A percentile compares a stretch with the other conserved stretches of the same genome.
Evolutionary conservation across 2,113 vertebrate genomes (phyloP).

Genomic region (Callipepla squamata): DNA sequence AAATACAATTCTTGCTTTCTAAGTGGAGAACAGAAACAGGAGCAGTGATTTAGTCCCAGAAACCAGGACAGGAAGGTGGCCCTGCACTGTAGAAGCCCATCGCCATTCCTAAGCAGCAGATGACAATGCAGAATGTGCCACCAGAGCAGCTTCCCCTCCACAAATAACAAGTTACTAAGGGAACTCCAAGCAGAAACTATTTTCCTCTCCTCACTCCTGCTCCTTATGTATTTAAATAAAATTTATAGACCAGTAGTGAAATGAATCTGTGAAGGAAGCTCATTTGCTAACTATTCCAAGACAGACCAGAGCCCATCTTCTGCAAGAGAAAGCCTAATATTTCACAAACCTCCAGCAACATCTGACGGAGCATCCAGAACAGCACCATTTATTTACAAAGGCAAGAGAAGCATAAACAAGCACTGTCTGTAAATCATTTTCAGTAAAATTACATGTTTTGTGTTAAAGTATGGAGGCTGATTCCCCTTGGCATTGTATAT

Average conservation of each 20-base stretch:
- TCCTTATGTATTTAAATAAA: neutral
- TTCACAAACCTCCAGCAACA: neutral
- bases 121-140: neutral
- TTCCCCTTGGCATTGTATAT: neutral
- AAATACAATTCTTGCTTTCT: neutral
- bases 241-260: neutral
- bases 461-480: neutral
- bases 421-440: neutral
- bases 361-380: neutral
- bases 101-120: neutral
- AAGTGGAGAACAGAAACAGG: neutral
- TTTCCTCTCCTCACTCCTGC: accelerated
- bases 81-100: neutral
- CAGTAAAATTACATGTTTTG: neutral
- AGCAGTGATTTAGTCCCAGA: neutral
- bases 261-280: neutral
- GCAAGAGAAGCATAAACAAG: constrained; percentile 18
- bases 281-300: neutral
- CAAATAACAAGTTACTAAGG: neutral
- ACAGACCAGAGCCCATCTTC: neutral
- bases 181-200: neutral
- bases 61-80: neutral
- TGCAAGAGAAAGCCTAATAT: neutral
- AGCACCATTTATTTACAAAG: neutral
- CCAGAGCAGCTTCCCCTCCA: neutral